Base-by-base conservation (phyloP, 2,797 vertebrate species). In the Chelidonichthys spinosus region DNA sequence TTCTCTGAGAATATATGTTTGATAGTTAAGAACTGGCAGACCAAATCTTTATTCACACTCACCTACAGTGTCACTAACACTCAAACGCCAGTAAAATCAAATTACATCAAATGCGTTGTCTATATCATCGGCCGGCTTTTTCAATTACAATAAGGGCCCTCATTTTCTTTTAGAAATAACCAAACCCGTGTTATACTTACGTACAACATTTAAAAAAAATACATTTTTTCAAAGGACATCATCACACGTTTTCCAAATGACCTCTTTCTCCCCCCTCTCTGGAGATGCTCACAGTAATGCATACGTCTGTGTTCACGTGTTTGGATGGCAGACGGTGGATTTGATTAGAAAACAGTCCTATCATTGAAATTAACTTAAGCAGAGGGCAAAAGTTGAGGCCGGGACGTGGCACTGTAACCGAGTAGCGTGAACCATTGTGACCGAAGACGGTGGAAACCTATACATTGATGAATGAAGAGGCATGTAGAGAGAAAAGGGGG, bases 301-400 rank as follows among this genome's bases (percentile, higher is more conserved):
- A 64, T 47, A 36, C 33, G 69, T 83, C 55, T 62, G 73, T 54
- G 60, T 78, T 76, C 52, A 84, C 78, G 76, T 76, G 72, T 88
- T 87, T 79, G 63, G 39, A 63, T 64, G 64, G 74, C 62, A 72
- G 72, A 80, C 62, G 43, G 71, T 40, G 32, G 11, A 89, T 89
- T 82, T 43, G 67, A 91, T 89, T 88, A 87, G 40, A 85, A 82
- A 88, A 78, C 59, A 76, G 63, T 76, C 54, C 46, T 69, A 66
- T 90, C 76, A 85, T 53, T 75, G 37, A 72, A 91, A 90, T 82
- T 1, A 84, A 64, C 63, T 90, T 89, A 90, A 81, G 63, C 56
- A 70, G 72, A 78, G 76, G 82, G 80, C 81, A 87, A 84, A 87
- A 76, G 87, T 78, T 89, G 63, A 90, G 18, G 61, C 32, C 3